A percentile compares a stretch with the other conserved stretches of the same genome.
Evolutionary conservation across 1,140 invertebrate genomes (phyloP).

Genomic region (Panagrolaimus sp.): DNA sequence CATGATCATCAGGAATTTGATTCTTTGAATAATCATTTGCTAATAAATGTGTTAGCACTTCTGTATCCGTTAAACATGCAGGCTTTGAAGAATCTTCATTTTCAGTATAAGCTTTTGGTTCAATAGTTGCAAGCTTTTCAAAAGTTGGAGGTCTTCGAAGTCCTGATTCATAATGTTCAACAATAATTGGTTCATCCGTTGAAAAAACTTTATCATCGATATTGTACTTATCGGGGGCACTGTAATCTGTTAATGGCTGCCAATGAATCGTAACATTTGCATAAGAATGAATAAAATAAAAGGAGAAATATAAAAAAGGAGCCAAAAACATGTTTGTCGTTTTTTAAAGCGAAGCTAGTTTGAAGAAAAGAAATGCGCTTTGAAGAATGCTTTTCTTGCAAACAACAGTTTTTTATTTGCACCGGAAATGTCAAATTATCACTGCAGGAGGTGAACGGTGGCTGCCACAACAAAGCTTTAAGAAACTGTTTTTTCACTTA

Average conservation of each 20-base stretch:
- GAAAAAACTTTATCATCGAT: neutral
- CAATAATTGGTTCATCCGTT: neutral
- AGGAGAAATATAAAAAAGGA: neutral
- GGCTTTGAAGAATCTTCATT: neutral
- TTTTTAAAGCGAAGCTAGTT: neutral
- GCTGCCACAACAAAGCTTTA: too few species aligned
- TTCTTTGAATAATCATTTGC: constrained; percentile 33
- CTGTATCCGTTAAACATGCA: constrained; percentile 38
- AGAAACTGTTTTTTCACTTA: too few species aligned
- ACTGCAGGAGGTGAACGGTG: neutral
- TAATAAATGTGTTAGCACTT: constrained; percentile 41
- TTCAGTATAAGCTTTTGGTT: neutral
- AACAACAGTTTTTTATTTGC: neutral
- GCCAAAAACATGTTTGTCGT: neutral
- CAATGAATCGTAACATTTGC: constrained; percentile 11
- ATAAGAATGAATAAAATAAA: neutral
- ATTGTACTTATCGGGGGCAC: neutral
- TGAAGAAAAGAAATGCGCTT: too few species aligned
- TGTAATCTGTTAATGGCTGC: neutral
- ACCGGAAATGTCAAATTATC: constrained; percentile 12
- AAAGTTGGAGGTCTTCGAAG: constrained; percentile 4
- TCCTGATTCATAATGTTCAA: neutral
- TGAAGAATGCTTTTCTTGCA: neutral
- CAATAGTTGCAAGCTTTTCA: neutral
- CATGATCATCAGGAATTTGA: constrained; percentile 32